phyloP scores from a whole-genome alignment of 2,888 invertebrate genomes.

The Ischnura elegans region DNA sequence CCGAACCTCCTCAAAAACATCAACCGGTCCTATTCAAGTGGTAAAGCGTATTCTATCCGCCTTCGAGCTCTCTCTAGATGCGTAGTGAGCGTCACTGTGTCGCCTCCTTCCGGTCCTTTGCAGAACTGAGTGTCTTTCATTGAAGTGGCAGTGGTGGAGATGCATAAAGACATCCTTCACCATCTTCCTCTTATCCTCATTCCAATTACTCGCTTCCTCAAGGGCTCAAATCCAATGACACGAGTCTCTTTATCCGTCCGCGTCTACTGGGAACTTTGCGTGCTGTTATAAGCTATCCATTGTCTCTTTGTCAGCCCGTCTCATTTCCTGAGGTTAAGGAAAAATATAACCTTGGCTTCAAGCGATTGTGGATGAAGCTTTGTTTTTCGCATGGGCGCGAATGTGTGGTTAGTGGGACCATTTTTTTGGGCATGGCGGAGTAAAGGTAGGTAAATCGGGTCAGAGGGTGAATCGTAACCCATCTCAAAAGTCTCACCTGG shows the following conservation, averaged over 20 bases:
- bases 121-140: neutral
- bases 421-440: no score
- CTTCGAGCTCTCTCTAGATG: neutral
- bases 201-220: slow-evolving; percentile 27
- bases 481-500: no score
- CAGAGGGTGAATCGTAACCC: no score
- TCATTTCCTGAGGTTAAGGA: no score
- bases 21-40: neutral
- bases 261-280: neutral
- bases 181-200: neutral
- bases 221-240: neutral
- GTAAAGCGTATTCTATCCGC: neutral
- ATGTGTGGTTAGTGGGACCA: no score
- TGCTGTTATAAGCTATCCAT: neutral
- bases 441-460: no score
- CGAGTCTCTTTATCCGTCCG: neutral
- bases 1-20: neutral
- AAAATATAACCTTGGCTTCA: no score
- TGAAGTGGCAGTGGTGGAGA: slow-evolving; percentile 1
- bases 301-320: neutral
- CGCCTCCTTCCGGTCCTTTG: slow-evolving; percentile 12
- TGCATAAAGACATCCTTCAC: neutral
- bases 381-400: no score
- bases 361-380: no score
- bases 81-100: neutral